Evolutionary conservation across 1,140 invertebrate genomes (phyloP).

Genomic region (Calliopsis andreniformis): DNA sequence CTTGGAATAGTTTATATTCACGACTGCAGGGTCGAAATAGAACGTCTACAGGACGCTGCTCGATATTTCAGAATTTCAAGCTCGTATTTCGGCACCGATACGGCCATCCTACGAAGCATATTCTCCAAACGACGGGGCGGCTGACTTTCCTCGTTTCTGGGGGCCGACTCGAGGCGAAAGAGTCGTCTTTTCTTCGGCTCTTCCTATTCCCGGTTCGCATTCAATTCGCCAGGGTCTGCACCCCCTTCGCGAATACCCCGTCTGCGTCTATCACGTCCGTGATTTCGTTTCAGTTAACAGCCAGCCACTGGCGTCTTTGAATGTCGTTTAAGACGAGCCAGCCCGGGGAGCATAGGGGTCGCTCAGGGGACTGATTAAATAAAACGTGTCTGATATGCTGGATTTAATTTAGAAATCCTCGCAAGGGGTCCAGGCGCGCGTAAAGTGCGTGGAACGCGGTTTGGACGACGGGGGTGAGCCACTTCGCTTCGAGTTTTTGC

Average conservation of each 20-base stretch:
- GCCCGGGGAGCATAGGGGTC: conserved; percentile 44
- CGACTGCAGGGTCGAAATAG: neutral
- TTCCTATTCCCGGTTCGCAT: conserved; percentile 31
- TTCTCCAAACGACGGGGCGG: neutral
- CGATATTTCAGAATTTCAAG: conserved; percentile 11
- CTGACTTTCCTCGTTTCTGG: neutral
- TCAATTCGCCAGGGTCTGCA: conserved; percentile 38
- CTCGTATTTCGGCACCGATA: neutral
- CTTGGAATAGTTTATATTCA: neutral
- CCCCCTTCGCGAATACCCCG: conserved; percentile 50
- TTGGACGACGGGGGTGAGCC: conserved; percentile 26
- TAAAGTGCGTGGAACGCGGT: conserved; percentile 32
- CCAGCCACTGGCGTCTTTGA: conserved; percentile 63
- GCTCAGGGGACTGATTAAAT: conserved; percentile 74
- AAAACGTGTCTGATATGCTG: conserved; percentile 79
- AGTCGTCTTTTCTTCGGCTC: conserved; percentile 27
- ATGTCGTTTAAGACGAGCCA: conserved; percentile 70
- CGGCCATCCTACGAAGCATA: conserved; percentile 16
- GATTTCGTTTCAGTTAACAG: conserved; percentile 67
- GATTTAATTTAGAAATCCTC: conserved; percentile 77
- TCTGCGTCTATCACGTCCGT: conserved; percentile 58
- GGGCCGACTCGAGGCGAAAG: conserved; percentile 11
- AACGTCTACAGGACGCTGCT: neutral
- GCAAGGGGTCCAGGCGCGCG: conserved; percentile 37
- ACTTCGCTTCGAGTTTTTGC: conserved; percentile 57